phyloP scores from a whole-genome alignment of 2,888 invertebrate species.

The Agrochola circellaris region DNA sequence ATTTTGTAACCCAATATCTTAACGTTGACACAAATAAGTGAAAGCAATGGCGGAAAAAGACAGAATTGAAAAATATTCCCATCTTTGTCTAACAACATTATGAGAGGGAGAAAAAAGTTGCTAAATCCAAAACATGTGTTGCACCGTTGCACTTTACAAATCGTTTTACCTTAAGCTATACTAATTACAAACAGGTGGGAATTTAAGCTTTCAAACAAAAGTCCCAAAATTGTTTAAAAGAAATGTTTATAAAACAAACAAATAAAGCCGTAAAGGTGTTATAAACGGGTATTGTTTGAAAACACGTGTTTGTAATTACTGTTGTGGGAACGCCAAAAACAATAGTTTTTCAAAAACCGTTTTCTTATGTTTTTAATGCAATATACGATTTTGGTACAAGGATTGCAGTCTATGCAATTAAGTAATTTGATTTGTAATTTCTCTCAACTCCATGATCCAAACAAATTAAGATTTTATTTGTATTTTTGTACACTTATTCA shows the following conservation, averaged over 20 bases:
- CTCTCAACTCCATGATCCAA: too few species aligned
- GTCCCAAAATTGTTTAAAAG: constrained; percentile 35
- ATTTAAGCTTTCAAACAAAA: constrained; percentile 41
- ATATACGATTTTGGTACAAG: neutral
- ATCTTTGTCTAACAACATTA: neutral
- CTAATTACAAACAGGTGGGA: constrained; percentile 60
- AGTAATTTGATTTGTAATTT: neutral
- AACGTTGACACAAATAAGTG: neutral
- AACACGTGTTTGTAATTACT: constrained; percentile 77
- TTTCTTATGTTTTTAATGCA: constrained; percentile 31
- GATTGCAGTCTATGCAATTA: neutral
- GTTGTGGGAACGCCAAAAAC: constrained; percentile 64
- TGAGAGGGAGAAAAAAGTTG: neutral
- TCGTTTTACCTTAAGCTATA: constrained; percentile 25
- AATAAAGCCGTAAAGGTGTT: constrained; percentile 64
- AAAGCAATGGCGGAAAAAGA: constrained; percentile 1
- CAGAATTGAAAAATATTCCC: neutral
- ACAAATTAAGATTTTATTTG: neutral
- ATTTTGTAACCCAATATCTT: neutral
- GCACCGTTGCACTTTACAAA: constrained; percentile 44
- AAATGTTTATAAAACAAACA: constrained; percentile 66
- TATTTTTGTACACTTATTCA: too few species aligned
- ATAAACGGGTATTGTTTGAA: constrained; percentile 66
- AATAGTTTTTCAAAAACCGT: constrained; percentile 48
- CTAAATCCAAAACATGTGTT: constrained; percentile 51